Base-by-base conservation (phyloP, 2,113 vertebrate genomes). In the Lonchura striata region DNA sequence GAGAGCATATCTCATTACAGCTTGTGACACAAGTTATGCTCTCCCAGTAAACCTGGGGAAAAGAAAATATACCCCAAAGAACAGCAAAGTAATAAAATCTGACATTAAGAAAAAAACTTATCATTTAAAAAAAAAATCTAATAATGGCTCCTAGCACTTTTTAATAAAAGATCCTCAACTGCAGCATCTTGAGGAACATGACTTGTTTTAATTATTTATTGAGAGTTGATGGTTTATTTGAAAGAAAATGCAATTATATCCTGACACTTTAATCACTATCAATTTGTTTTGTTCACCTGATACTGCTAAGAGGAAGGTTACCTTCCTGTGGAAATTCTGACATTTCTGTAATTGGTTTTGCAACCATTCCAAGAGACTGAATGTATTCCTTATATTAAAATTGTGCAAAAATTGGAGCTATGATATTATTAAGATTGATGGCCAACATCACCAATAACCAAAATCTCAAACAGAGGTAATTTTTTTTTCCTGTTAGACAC, bases 171-270 rank as follows among this genome's bases (percentile, higher is more conserved):
- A 70, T 91, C 96, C 81, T 82, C 86, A 97, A 95, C 84, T 70
- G 68, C 50, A 96, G 56, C 82, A 95, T 94, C 90, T 90, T 94
- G 82, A 97, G 70, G 89, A 97, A 92, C 79, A 93, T 44, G 85
- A 52, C 56, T 95, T 94, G 71, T 77, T 97, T 98, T 97, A 97
- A 97, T 97, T 97, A 98, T 97, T 98, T 96, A 97, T 81, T 90
- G 76, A 54, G 68, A 95, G 74, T 52, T 97, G 86, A 95, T 86
- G 81, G 89, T 96, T 97, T 97, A 96, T 96, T 96, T 94, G 80
- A 90, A 97, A 95, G 82, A 93, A 96, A 98, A 95, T 79, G 71
- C 87, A 97, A 97, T 98, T 97, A 97, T 94, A 94, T 83, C 15
- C 39, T 94, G 86, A 95, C 91, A 96, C 86, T 96, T 97, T 97